These are phyloP conservation scores for Drosophila recens DNA, from an alignment of 2,888 invertebrate genomes.

Conservation along the genomic window DNA sequence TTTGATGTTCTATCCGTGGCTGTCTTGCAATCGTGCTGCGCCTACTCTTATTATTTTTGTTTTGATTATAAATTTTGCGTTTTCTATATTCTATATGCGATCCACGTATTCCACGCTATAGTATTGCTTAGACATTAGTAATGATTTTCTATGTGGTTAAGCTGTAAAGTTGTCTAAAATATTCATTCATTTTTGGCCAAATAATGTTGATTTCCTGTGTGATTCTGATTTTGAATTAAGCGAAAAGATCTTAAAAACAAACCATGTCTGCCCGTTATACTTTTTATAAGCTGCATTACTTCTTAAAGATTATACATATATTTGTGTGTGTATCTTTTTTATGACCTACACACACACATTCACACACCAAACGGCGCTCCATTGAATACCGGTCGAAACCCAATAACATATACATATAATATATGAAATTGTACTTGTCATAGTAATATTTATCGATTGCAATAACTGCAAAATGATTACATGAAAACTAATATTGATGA, in stretches of 20 bases:
- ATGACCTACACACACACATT: constrained; percentile 41
- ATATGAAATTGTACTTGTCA: constrained; percentile 69
- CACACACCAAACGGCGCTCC: constrained; percentile 44
- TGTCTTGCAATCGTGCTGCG: constrained; percentile 37
- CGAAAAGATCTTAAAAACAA: constrained; percentile 49
- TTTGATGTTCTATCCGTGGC: constrained; percentile 32
- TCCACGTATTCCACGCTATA: constrained; percentile 65
- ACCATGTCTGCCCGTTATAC: constrained; percentile 68
- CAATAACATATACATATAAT: constrained; percentile 55
- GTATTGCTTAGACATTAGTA: constrained; percentile 64
- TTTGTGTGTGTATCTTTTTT: constrained; percentile 46
- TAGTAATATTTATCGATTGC: constrained; percentile 74
- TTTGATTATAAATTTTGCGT: constrained; percentile 48
- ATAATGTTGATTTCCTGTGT: constrained; percentile 49
- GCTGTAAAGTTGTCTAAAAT: constrained; percentile 58
- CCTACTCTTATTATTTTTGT: constrained; percentile 51
- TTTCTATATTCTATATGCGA: constrained; percentile 48
- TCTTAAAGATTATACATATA: constrained; percentile 51
- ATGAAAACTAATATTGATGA: constrained; percentile 65
- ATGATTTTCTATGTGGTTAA: constrained; percentile 64
- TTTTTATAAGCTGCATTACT: constrained; percentile 68
- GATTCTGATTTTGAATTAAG: constrained; percentile 55
- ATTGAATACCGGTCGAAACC: constrained; percentile 52
- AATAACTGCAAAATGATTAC: constrained; percentile 65
- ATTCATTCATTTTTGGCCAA: constrained; percentile 51